Conservation (phyloP, 1,140 invertebrate species). For the Micrasema longulum region DNA sequence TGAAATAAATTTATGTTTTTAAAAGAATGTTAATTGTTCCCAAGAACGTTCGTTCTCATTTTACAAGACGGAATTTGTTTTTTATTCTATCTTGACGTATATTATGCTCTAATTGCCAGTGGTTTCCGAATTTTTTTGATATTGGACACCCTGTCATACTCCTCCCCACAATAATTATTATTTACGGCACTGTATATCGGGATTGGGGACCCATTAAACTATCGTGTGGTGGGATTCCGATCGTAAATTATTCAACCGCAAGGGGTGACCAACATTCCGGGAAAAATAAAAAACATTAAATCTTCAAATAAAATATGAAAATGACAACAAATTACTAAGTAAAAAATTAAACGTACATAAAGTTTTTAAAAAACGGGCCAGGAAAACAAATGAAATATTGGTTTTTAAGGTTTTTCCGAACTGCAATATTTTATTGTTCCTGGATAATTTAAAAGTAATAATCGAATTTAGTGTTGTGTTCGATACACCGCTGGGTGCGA, state of each 20-base stretch:
- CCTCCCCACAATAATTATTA: conserved; percentile 33
- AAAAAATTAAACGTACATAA: too few species aligned
- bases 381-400: too few species aligned
- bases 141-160: conserved; percentile 34
- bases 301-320: too few species aligned
- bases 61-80: neutral
- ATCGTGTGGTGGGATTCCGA: conserved; percentile 21
- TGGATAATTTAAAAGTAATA: too few species aligned
- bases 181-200: conserved; percentile 42
- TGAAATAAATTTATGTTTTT: neutral
- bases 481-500: too few species aligned
- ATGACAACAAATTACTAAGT: too few species aligned
- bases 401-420: too few species aligned
- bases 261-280: neutral
- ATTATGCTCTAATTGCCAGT: conserved; percentile 30
- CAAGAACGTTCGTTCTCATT: neutral
- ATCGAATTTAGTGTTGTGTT: too few species aligned
- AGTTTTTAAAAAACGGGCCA: too few species aligned
- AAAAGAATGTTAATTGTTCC: conserved; percentile 18
- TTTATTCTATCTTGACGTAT: neutral
- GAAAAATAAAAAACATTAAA: too few species aligned
- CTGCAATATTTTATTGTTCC: too few species aligned
- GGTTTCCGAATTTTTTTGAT: conserved; percentile 25
- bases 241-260: conserved; percentile 26
- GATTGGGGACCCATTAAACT: conserved; percentile 33